Evolutionary conservation across 2,797 vertebrate genomes (phyloP), one percentile per base, ranked within the genome.

Genomic region (Merluccius polli): DNA sequence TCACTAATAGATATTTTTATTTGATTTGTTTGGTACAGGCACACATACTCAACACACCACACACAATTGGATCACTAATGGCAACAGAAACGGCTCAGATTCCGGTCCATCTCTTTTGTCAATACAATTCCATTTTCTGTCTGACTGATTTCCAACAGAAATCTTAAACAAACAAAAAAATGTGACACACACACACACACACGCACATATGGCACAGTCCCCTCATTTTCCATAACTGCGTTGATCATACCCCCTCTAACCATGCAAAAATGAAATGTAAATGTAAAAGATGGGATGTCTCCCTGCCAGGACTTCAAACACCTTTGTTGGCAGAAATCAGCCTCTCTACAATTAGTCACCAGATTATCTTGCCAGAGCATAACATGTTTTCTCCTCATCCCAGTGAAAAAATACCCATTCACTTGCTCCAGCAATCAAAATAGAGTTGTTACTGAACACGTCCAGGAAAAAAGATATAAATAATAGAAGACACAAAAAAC

Each of bases 321-420:
- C 82, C 85, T 78, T 79, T 80, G 65, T 71, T 81, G 86, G 85
- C 82, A 86, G 81, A 89, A 87, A 86, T 90, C 86, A 88, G 76
- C 83, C 35, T 21, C 78, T 84, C 80, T 35, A 87, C 86, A 90
- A 89, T 90, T 90, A 90, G 83, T 87, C 89, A 88, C 82, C 88
- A 89, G 85, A 90, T 92, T 90, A 89, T 90, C 83, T 87, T 75
- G 5, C 82, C 83, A 85, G 75, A 87, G 79, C 85, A 82, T 81
- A 75, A 87, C 89, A 87, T 65, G 79, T 78, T 79, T 79, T 80
- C 70, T 83, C 70, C 78, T 13, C 59, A 12, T 12, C 59, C 59
- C 59, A 27, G 59, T 24, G 82, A 31, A 44, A 79, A 74, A 38
- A 73, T 79, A 83, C 24, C 13, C 73, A 72, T 83, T 82, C 67